Percentiles rank a stretch among this genome's conserved stretches.
phyloP scores from a whole-genome alignment of 2,797 vertebrate genomes.

The Serranus cabrilla region DNA sequence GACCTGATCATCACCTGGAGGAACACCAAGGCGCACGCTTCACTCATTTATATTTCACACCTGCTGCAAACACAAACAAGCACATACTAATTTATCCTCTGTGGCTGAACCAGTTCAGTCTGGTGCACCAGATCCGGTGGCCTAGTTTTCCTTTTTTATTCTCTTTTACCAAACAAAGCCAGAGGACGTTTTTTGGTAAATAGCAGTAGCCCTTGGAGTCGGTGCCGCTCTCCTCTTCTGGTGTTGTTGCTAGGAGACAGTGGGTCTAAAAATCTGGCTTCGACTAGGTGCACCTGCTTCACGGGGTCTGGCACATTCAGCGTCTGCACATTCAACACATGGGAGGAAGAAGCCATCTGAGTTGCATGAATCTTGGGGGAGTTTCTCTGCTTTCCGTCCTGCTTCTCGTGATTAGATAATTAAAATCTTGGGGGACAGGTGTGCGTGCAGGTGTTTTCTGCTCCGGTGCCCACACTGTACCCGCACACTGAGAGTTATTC shows the following conservation, averaged over 20 bases:
- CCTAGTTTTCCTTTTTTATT: slow-evolving; percentile 66
- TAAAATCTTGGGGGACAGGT: slow-evolving; percentile 37
- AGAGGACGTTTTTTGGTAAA: slow-evolving; percentile 70
- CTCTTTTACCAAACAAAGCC: slow-evolving; percentile 65
- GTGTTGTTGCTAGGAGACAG: slow-evolving; percentile 86
- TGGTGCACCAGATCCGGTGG: slow-evolving; percentile 54
- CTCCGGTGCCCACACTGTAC: not conserved
- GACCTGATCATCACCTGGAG: slow-evolving; percentile 47
- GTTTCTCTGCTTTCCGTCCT: slow-evolving; percentile 24
- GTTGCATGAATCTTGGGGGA: slow-evolving; percentile 47
- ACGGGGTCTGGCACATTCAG: slow-evolving; percentile 50
- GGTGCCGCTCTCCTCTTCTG: slow-evolving; percentile 67
- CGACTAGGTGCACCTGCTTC: slow-evolving; percentile 75
- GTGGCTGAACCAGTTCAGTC: slow-evolving; percentile 31
- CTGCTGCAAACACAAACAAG: slow-evolving; percentile 41
- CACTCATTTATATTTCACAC: slow-evolving; percentile 33
- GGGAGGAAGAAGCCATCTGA: slow-evolving; percentile 40
- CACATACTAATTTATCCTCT: slow-evolving; percentile 15
- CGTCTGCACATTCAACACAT: slow-evolving; percentile 55
- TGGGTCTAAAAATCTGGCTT: slow-evolving; percentile 75
- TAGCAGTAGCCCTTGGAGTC: slow-evolving; percentile 65
- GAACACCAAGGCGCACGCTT: not conserved
- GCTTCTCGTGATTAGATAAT: slow-evolving; percentile 49
- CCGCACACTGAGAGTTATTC: not conserved
- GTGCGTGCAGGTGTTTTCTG: slow-evolving; percentile 48